phyloP scores from a whole-genome alignment of 2,113 vertebrate genomes.

The Esox niger region DNA sequence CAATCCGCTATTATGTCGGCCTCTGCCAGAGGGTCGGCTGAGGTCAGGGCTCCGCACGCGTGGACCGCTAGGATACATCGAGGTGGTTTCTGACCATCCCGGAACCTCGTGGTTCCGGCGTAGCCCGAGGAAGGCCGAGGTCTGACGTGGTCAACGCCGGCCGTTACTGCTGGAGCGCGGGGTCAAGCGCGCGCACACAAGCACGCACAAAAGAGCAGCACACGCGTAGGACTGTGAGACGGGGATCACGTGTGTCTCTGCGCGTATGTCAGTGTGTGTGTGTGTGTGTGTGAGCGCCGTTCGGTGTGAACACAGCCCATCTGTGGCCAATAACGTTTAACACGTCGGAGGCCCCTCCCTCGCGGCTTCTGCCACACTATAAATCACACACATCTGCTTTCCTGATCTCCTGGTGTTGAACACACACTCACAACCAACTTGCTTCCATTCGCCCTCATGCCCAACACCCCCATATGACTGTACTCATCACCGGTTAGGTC shows the following conservation, averaged over 20 bases:
- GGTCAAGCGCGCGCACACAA: not conserved
- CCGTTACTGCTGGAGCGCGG: no score
- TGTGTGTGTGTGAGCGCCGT: not conserved
- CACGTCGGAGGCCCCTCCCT: slow-evolving; percentile 45
- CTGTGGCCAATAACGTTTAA: slow-evolving; percentile 59
- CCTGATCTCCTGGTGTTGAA: slow-evolving; percentile 29
- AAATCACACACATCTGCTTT: slow-evolving; percentile 64
- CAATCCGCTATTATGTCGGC: slow-evolving; percentile 21
- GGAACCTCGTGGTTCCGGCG: slow-evolving; percentile 36
- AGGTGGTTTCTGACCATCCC: no score
- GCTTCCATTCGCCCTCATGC: slow-evolving; percentile 4
- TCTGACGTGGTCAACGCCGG: not conserved
- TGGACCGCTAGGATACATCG: no score
- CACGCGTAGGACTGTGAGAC: slow-evolving; percentile 3
- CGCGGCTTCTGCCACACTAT: slow-evolving; percentile 51
- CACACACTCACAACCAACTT: slow-evolving; percentile 25
- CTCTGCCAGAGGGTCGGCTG: slow-evolving; percentile 16
- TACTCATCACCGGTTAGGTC: slow-evolving; percentile 39
- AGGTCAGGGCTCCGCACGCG: slow-evolving; percentile 16
- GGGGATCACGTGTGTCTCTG: not conserved
- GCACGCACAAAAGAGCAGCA: not conserved
- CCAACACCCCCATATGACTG: slow-evolving; percentile 13
- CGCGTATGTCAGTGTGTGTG: not conserved
- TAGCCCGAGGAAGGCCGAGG: not conserved
- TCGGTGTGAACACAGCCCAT: slow-evolving; percentile 41